Base-by-base conservation (phyloP, 2,888 invertebrate genomes). In the Conistra vaccinii region DNA sequence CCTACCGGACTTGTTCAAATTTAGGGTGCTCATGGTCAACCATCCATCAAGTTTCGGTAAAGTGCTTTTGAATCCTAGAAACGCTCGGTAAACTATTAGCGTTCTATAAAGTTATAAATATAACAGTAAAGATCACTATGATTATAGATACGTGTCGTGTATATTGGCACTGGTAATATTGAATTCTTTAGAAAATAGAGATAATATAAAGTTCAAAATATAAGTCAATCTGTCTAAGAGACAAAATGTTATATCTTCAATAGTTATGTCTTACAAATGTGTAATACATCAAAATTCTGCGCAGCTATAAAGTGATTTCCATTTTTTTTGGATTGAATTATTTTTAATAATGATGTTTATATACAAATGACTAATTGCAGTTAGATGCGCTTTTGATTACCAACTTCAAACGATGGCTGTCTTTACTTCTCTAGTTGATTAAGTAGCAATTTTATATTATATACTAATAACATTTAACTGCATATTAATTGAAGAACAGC, bases 21-120 rank as follows among this genome's bases (percentile, higher is more conserved):
- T 82, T 80, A 86, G 85, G 86, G 89, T 88, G 87, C 81, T 89
- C 81, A 80, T 81, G 76, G 84, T 82, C 86, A 79, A 86, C 84
- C 84, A 87, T 89, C 83, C 84, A 88, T 84, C 81, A 85, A 61
- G 73, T 73, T 87, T 82, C 78, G 65, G 78, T 76, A 78, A 85
- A 81, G 80, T 86, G 85, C 84, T 88, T 88, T 83, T 83, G 70
- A 87, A 86, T 74, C 74, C 73, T 87, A 85, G 81, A 74, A 71
- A 84, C 75, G 78, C 68, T 78, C 83, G 84, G 72, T 81, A 85
- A 87, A 86, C 83, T 84, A 63, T 76, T 85, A 88, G 88, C 80
- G 87, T 84, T 86, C 77, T 85, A 73, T 77, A 81, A 74, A 73
- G 69, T 78, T 76, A 84, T 76, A 77, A 81, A 80, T 74, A 74